Conservation (phyloP, 2,888 invertebrate genomes). For the Phortica magna region DNA sequence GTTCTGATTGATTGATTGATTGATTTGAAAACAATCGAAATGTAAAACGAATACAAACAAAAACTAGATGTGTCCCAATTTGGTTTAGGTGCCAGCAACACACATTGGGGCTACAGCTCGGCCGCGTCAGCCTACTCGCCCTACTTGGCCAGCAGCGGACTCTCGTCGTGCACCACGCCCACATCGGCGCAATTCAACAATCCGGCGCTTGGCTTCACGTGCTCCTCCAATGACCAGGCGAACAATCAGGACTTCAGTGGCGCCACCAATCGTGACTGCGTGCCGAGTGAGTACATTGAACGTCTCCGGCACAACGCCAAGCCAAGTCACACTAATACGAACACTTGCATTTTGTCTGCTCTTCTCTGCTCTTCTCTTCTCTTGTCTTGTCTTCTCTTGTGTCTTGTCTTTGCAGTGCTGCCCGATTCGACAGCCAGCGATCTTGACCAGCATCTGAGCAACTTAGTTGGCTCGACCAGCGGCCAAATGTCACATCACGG, state of each 20-base stretch:
- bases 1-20: conserved; percentile 45
- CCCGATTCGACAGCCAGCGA: conserved; percentile 89
- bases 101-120: conserved; percentile 92
- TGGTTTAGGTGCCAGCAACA: conserved; percentile 89
- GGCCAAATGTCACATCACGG: conserved; percentile 79
- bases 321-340: not conserved
- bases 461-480: conserved; percentile 81
- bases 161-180: conserved; percentile 87
- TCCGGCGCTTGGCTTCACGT: conserved; percentile 85
- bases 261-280: conserved; percentile 81
- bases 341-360: not conserved
- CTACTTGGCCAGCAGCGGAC: conserved; percentile 84
- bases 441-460: conserved; percentile 85
- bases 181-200: conserved; percentile 86
- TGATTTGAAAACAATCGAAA: conserved; percentile 25
- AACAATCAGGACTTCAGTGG: conserved; percentile 81
- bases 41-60: conserved; percentile 34
- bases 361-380: conserved; percentile 5
- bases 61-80: conserved; percentile 90
- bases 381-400: too few relatives aligned
- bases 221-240: conserved; percentile 83
- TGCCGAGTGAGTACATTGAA: conserved; percentile 75
- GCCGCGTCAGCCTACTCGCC: conserved; percentile 92
- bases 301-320: too few relatives aligned
- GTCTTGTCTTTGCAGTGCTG: conserved; percentile 81